These are phyloP conservation scores for Hyppa rectilinea DNA, from an alignment of 2,888 invertebrate genomes.

Conservation along the genomic window DNA sequence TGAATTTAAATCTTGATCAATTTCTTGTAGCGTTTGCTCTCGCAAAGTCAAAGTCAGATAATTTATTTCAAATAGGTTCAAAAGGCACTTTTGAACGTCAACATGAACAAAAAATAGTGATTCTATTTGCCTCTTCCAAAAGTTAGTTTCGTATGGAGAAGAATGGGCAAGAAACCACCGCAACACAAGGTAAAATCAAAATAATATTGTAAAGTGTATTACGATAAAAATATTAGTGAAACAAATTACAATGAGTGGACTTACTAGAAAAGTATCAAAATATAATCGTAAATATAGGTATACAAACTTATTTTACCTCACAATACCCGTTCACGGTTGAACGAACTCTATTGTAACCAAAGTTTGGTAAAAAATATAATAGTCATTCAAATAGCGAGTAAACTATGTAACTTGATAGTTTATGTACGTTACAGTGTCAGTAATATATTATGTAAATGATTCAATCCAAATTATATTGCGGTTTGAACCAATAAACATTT, in stretches of 20 bases:
- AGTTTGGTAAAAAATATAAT: constrained; percentile 39
- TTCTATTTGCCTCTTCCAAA: no score
- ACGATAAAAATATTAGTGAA: neutral
- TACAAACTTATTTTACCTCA: neutral
- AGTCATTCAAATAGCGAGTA: constrained; percentile 39
- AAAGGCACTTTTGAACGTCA: no score
- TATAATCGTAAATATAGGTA: neutral
- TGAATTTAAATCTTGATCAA: neutral
- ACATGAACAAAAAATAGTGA: no score
- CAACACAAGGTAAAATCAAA: no score
- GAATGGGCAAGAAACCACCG: no score
- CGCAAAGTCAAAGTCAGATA: no score
- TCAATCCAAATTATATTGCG: neutral
- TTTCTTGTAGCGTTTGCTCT: no score
- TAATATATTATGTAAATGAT: constrained; percentile 1
- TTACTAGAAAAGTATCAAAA: neutral
- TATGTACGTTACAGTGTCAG: neutral
- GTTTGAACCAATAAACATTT: neutral
- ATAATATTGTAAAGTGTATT: neutral
- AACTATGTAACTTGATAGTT: constrained; percentile 29
- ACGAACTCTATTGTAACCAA: constrained; percentile 33
- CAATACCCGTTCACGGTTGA: constrained; percentile 26
- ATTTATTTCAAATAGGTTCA: no score
- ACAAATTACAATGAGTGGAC: neutral
- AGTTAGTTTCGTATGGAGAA: no score